Evolutionary conservation across 2,888 invertebrate genomes (phyloP), one percentile per base, ranked within the genome.

Genomic region (Ernsta delagoae): DNA sequence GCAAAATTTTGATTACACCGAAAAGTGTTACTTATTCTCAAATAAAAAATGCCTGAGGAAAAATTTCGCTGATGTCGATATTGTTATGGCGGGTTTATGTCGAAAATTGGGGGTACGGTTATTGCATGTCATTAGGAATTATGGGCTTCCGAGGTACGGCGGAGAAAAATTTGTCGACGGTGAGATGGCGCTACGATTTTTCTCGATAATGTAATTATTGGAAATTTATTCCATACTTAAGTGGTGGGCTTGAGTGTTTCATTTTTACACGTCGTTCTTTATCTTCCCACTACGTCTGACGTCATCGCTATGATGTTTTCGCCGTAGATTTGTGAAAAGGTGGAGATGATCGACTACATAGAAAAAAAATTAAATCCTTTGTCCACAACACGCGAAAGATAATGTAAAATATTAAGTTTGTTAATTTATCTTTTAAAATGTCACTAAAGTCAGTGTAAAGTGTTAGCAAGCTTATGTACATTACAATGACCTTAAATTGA

Each of bases 71-170:
- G 93, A 93, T 93, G 93, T 90, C 92, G 93, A 93, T 93, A 93
- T 93, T 93, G 92, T 93, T 93, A 93, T 92, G 91, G 90, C 86
- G 91, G 93, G 92, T 93, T 93, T 93, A 93, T 86, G 92, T 91
- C 81, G 88, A 88, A 92, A 92, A 93, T 92, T 93, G 92, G 92
- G 92, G 93, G 92, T 90, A 92, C 92, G 89, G 88, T 93, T 93
- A 93, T 93, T 93, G 92, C 92, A 93, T 92, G 92, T 93, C 93
- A 93, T 93, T 93, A 93, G 93, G 92, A 93, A 92, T 93, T 93
- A 93, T 92, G 93, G 91, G 92, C 92, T 92, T 87, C 85, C 82
- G 86, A 87, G 88, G 89, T 85, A 83, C 72, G 78, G 73, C 73
- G 83, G 85, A 85, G 85, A 85, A 83, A 88, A 91, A 91, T 83